Conservation (phyloP, 2,888 invertebrate genomes). For the Melikaiella ostensackeni region DNA sequence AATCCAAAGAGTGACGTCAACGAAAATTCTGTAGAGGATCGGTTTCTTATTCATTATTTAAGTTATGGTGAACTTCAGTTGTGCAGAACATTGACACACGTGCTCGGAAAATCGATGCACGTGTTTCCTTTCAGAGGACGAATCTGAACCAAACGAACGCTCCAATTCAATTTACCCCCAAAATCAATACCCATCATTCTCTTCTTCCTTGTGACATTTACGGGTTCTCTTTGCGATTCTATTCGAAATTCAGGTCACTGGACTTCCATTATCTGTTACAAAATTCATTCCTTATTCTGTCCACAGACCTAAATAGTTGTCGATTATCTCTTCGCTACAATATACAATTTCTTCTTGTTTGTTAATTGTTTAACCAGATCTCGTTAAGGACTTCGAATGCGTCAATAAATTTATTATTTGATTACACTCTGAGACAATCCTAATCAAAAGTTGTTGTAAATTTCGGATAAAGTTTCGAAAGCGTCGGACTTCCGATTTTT, state of each 20-base stretch:
- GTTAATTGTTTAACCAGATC: no score
- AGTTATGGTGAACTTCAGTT: conserved; percentile 20
- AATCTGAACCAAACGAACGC: conserved; percentile 10
- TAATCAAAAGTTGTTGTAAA: no score
- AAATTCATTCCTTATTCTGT: not conserved
- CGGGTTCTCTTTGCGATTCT: not conserved
- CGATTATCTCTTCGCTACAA: not conserved
- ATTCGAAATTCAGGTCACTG: not conserved
- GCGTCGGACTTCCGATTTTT: no score
- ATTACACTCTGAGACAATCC: no score
- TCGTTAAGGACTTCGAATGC: no score
- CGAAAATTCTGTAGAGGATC: conserved; percentile 35
- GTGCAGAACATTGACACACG: conserved; percentile 15
- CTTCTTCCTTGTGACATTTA: not conserved
- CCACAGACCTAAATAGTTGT: not conserved
- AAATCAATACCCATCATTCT: conserved; percentile 7
- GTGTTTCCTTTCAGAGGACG: conserved; percentile 11
- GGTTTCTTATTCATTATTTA: conserved; percentile 44
- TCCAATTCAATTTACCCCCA: not conserved
- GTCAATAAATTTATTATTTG: no score
- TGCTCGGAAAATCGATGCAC: conserved; percentile 21
- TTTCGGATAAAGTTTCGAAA: no score
- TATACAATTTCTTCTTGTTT: no score
- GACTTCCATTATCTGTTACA: not conserved
- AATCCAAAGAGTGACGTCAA: conserved; percentile 43